phyloP scores from a whole-genome alignment of 2,113 vertebrate genomes.

The Sylvilagus bachmani region DNA sequence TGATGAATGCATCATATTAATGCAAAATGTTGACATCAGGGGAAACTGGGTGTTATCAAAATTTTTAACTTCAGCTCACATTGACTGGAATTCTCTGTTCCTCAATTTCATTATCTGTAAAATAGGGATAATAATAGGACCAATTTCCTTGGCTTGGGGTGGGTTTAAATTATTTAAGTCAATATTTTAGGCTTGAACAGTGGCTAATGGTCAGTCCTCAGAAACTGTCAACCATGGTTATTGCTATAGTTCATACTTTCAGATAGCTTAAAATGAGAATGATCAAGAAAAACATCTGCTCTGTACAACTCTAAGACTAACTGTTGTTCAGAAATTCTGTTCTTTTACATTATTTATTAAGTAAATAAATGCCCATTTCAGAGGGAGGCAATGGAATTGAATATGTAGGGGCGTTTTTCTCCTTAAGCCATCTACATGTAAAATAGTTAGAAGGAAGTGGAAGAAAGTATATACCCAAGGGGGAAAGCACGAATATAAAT shows the following conservation, averaged over 20 bases:
- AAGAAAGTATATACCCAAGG: background rate
- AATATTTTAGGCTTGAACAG: background rate
- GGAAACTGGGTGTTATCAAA: background rate
- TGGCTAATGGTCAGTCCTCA: background rate
- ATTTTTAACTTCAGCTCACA: too few relatives aligned
- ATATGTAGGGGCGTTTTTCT: background rate
- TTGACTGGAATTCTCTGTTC: too few relatives aligned
- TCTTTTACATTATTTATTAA: background rate
- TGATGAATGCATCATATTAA: background rate
- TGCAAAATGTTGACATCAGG: background rate
- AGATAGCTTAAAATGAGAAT: conserved; percentile 28
- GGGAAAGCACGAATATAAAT: background rate
- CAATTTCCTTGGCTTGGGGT: background rate
- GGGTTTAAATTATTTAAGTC: background rate
- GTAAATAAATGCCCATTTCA: background rate
- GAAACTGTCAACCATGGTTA: background rate
- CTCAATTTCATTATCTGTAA: background rate
- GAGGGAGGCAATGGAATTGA: background rate
- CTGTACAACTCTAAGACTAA: background rate
- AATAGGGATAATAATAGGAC: background rate
- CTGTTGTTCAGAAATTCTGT: background rate
- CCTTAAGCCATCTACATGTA: background rate
- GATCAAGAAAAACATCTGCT: background rate
- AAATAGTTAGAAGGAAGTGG: background rate
- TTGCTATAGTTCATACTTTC: background rate